A percentile compares a stretch with the other conserved stretches of the same genome.
Conservation (phyloP, 2,888 invertebrate genomes). For the Eurytoma californica region DNA sequence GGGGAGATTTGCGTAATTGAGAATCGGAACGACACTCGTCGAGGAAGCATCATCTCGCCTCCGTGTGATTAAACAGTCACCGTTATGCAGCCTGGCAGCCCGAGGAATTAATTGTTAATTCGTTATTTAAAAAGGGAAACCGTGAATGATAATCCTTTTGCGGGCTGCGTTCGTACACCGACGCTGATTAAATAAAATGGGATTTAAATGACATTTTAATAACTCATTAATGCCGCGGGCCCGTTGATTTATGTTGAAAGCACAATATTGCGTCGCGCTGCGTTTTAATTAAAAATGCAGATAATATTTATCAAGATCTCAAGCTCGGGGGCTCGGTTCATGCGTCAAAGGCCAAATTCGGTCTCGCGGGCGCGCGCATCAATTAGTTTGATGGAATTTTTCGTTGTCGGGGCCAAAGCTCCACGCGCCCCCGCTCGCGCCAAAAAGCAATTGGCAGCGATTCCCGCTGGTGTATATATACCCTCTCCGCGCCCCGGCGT, state of each 20-base stretch:
- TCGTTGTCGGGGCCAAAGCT: constrained; percentile 24
- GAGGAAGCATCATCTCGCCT: too few species aligned
- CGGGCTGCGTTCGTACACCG: too few species aligned
- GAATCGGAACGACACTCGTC: too few species aligned
- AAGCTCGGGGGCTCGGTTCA: too few species aligned
- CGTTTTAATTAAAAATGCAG: constrained; percentile 22
- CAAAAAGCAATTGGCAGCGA: constrained; percentile 45
- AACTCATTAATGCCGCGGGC: too few species aligned
- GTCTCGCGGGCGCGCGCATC: neutral
- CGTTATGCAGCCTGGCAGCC: too few species aligned
- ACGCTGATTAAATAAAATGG: too few species aligned
- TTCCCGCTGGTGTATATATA: constrained; percentile 4
- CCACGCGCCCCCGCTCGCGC: neutral
- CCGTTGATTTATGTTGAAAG: neutral
- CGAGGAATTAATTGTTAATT: too few species aligned
- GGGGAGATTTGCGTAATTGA: too few species aligned
- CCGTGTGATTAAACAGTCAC: too few species aligned
- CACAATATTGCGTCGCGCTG: neutral
- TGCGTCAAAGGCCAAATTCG: neutral
- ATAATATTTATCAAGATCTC: constrained; percentile 6
- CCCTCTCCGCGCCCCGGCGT: neutral
- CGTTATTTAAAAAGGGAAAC: too few species aligned
- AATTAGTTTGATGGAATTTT: constrained; percentile 54
- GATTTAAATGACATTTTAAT: neutral
- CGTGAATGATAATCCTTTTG: too few species aligned